A percentile compares a stretch with the other conserved stretches of the same genome.
Evolutionary conservation across 2,888 invertebrate species (phyloP).

Genomic region (Dynastes tityus): DNA sequence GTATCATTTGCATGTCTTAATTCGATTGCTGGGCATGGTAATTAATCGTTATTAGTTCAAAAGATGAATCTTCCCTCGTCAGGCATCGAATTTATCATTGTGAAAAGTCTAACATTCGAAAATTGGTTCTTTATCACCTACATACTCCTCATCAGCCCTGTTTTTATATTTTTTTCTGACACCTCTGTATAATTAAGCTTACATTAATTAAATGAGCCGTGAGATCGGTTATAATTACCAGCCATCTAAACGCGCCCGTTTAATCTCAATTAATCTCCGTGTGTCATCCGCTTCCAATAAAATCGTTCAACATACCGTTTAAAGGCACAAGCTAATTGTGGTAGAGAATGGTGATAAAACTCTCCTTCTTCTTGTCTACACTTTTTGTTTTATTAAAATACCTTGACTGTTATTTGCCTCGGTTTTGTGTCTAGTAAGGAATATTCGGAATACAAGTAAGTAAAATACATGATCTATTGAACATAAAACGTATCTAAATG

Average conservation of each 20-base stretch:
- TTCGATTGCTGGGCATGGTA: constrained; percentile 1
- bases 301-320: neutral
- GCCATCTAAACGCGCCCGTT: constrained; percentile 33
- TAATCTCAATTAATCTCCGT: constrained; percentile 47
- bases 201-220: constrained; percentile 49
- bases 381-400: neutral
- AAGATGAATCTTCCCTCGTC: constrained; percentile 30
- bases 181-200: constrained; percentile 48
- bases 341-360: neutral
- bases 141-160: constrained; percentile 21
- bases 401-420: too few relatives aligned
- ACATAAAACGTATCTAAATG: too few relatives aligned
- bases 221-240: constrained; percentile 45
- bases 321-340: neutral
- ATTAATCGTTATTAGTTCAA: constrained; percentile 24
- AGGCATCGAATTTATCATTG: constrained; percentile 27
- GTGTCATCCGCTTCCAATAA: constrained; percentile 42
- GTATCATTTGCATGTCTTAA: constrained; percentile 24
- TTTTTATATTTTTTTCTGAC: constrained; percentile 29
- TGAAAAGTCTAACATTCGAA: constrained; percentile 28
- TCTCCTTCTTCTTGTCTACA: neutral
- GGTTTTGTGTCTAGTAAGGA: too few relatives aligned
- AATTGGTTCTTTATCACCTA: constrained; percentile 37
- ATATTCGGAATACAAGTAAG: too few relatives aligned
- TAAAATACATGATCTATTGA: too few relatives aligned